Evolutionary conservation across 1,140 invertebrate genomes (phyloP), one percentile per base, ranked within the genome.

Genomic region (Asbolus verrucosus): DNA sequence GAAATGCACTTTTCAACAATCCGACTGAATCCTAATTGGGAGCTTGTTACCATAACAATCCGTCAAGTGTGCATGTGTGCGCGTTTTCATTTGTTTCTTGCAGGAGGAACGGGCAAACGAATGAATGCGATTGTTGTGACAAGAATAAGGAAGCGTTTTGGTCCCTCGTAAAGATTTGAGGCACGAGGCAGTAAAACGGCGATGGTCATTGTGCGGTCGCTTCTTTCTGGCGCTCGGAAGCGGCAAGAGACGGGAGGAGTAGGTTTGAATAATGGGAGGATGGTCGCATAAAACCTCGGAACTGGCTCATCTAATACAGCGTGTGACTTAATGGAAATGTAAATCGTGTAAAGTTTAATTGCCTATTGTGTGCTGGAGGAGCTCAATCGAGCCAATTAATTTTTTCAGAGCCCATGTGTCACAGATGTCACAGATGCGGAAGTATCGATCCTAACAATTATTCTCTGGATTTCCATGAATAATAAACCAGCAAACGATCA

Each of bases 401-500:
- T n/a, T 11, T 36, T 11, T 36, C 33, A 4, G 33, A 36, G 2
- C 5, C 2, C 33, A 36, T 36, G 2, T 36, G 33, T 36, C 33
- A 2, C 11, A n/a, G n/a, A n/a, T n/a, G 33, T 36, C 33, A 6
- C 5, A 36, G 33, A 36, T 36, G 33, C 33, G 33, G 33, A 36
- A 36, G 19, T 27, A 54, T 54, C 46, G 46, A 54, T 54, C 6
- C 33, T n/a, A n/a, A 36, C 33, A 36, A 36, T 36, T 13, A 54
- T 54, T 27, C 16, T 50, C 16, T 5, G 16, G 21, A n/a, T 9
- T 2, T 24, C 18, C 6, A 24, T 50, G 43, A 50, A 21, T 50
- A 50, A 54, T 54, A 27, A 24, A 19, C 46, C 46, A 21, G 21
- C 11, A 27, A 13, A 16, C 21, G 46, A 24, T 54, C 27, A 27